Conservation (phyloP, 2,113 vertebrate species). For the Seriola dumerili region DNA sequence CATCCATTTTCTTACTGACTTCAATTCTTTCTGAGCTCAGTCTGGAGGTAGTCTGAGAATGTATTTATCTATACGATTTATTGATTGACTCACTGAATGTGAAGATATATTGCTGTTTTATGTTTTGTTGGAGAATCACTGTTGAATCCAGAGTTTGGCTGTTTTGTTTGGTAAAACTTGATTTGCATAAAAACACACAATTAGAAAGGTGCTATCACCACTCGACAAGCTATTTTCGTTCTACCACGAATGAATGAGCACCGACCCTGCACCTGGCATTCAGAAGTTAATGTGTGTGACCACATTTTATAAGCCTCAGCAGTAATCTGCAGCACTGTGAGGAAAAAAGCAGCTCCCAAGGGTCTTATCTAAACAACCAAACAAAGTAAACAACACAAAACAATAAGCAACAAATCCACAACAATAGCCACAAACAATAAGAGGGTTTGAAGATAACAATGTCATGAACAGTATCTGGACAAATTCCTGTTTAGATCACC, state of each 20-base stretch:
- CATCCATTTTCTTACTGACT: not conserved
- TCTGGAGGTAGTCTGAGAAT: not conserved
- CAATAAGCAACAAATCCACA: not conserved
- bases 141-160: not conserved
- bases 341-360: not conserved
- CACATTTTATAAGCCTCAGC: not conserved
- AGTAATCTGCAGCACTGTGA: not conserved
- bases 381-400: conserved; percentile 2
- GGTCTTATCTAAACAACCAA: not conserved
- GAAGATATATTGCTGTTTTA: not conserved
- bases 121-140: not conserved
- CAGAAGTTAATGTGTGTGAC: not conserved
- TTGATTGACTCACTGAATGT: not conserved
- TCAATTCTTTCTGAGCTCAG: not conserved
- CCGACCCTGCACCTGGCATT: not conserved
- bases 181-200: conserved; percentile 1
- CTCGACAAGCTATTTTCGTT: conserved; percentile 3
- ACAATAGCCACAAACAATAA: not conserved
- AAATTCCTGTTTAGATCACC: not conserved
- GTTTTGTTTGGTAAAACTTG: not conserved
- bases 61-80: not conserved
- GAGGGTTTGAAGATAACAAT: conserved; percentile 8
- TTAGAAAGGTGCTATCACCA: conserved; percentile 5
- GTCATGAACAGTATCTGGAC: not conserved
- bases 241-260: not conserved